Evolutionary conservation across 1,140 invertebrate genomes (phyloP), one percentile per base, ranked within the genome.

Genomic region (Apis mellifera): DNA sequence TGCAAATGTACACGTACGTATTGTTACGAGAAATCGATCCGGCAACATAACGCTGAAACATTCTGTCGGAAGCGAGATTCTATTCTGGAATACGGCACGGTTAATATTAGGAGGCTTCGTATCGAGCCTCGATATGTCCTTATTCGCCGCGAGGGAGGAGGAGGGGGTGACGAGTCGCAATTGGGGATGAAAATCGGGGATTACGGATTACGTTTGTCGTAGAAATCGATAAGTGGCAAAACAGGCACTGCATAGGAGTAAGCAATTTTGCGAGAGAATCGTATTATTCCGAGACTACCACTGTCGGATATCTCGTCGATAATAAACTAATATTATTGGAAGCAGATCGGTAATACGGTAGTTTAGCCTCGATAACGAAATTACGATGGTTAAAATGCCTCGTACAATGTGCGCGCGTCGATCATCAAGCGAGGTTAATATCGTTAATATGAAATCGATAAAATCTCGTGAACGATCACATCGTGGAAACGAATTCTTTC

Each of bases 181-280:
- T 52, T 21, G 60, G 13, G 32, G 32, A 60, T 21, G n/a, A 62
- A 76, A 69, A 52, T 48, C 23, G 21, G 52, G 52, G 78, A 55
- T 60, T 65, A 78, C 69, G n/a, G 62, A 71, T n/a, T n/a, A n/a
- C 19, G 23, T 71, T 42, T 42, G 32, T 42, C 32, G 32, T 42
- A 42, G 32, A 42, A 42, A 42, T 42, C 59, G 52, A 23, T 59
- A 54, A 1, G 15, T 78, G 54, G 48, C n/a, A 32, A 2, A 55
- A 50, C 54, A 32, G 21, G 12, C 26, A n/a, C n/a, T n/a, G 23
- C 77, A 12, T 32, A 8, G n/a, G 13, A 55, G n/a, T 57, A 42
- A 57, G 52, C 73, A 85, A 86, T 85, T 73, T 85, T 52, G 48
- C 19, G n/a, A 19, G 17, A 7, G 50, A 78, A 86, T 82, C 75